Base-by-base conservation (phyloP, 2,113 vertebrate species). In the Benitochromis conjunctus region DNA sequence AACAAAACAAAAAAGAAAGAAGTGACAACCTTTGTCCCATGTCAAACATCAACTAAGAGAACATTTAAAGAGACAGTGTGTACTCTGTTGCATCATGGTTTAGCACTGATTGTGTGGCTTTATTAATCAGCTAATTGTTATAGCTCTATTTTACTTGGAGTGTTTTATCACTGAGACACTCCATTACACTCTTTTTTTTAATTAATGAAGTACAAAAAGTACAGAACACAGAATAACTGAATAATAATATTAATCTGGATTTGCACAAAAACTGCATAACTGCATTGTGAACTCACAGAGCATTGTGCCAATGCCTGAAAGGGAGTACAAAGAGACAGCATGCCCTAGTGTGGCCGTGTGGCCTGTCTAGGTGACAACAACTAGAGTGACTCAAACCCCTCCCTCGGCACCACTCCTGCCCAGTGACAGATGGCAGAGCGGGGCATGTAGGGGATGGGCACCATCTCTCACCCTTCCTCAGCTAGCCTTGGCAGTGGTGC, bases 361-460 rank as follows among this genome's bases (percentile, higher is more conserved):
- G 90, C 88, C 92, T 60, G 81, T 90, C 80, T 86, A 93, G 92
- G 91, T 91, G 94, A 93, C 90, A 92, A 91, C 92, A 89, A 71
- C 90, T 53, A 7, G 87, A 91, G 83, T 90, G 91, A 91, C 80
- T 92, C 89, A 82, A 89, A 86, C 93, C 87, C 93, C 93, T 93
- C 95, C 93, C 91, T 89, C 77, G 41, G 81, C 86, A 81, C 91
- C 9, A 48, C 91, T 93, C 88, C 92, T 92, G 91, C 93, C 91
- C 91, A 79, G 93, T 94, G 94, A 95, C 95, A 95, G 95, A 95
- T 95, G 95, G 95, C 91, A 94, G 91, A 94, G 93, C 92, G 85
- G 93, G 93, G 93, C 90, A 92, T 85, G 91, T 89, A 88, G 87
- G 94, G 94, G 94, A 93, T 93, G 93, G 94, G 92, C 94, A 93